Percentiles rank a stretch among this genome's conserved stretches.
phyloP scores from a whole-genome alignment of 2,113 vertebrate genomes.

The Turdus rufiventris region DNA sequence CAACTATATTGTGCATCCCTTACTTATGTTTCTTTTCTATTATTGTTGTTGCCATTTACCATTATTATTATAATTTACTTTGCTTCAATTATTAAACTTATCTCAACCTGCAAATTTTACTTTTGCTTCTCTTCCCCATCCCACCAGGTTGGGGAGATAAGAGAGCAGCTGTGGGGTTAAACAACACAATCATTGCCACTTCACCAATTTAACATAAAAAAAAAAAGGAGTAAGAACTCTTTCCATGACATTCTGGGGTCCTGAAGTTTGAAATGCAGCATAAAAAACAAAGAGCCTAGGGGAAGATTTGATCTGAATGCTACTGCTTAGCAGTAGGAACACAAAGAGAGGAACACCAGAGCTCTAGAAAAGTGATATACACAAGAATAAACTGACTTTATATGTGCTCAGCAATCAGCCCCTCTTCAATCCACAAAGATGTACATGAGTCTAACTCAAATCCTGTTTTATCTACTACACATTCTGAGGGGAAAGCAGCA shows the following conservation, averaged over 20 bases:
- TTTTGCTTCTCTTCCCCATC: background rate
- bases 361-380: rapidly evolving
- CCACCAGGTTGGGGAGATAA: background rate
- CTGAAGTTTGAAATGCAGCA: background rate
- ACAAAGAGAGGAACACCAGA: background rate
- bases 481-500: background rate
- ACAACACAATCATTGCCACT: background rate
- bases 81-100: background rate
- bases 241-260: background rate
- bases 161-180: rapidly evolving
- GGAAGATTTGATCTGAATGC: background rate
- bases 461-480: background rate
- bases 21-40: background rate
- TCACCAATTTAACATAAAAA: background rate
- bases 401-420: rapidly evolving
- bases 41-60: background rate
- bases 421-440: background rate
- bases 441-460: background rate
- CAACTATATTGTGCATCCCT: too few relatives aligned
- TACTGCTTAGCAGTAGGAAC: background rate
- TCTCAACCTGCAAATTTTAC: background rate
- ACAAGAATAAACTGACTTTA: background rate
- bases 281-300: background rate
- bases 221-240: background rate
- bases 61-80: background rate